phyloP scores from a whole-genome alignment of 2,113 vertebrate species.

The Crotalus horridus region DNA sequence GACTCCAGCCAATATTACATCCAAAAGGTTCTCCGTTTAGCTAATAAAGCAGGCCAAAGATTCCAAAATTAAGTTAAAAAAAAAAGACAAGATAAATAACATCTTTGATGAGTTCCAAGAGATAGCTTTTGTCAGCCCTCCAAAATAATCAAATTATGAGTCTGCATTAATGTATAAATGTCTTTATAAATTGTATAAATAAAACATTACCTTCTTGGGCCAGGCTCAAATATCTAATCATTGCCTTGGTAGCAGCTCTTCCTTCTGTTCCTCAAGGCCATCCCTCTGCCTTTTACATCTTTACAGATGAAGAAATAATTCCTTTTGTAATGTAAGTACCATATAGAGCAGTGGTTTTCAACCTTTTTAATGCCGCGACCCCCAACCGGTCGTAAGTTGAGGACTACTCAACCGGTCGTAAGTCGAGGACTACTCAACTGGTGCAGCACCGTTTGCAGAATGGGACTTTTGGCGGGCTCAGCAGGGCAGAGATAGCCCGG shows the following conservation, averaged over 20 bases:
- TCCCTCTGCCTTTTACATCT: neutral
- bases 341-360: neutral
- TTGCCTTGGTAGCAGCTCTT: neutral
- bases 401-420: no score
- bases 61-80: neutral
- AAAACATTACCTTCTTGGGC: neutral
- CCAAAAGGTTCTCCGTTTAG: neutral
- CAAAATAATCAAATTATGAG: neutral
- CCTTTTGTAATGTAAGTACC: neutral
- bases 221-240: neutral
- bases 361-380: no score
- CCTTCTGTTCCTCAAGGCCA: neutral
- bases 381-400: no score
- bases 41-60: neutral
- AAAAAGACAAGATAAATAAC: neutral
- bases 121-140: neutral
- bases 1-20: neutral
- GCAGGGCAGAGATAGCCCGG: no score
- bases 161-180: neutral
- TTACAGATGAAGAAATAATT: neutral
- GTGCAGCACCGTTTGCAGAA: no score
- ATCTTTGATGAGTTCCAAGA: neutral
- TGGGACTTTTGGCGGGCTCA: no score
- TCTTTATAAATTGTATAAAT: neutral
- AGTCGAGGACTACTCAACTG: no score